These are phyloP conservation scores for Noctua comes DNA, from an alignment of 2,888 invertebrate genomes.

Conservation along the genomic window DNA sequence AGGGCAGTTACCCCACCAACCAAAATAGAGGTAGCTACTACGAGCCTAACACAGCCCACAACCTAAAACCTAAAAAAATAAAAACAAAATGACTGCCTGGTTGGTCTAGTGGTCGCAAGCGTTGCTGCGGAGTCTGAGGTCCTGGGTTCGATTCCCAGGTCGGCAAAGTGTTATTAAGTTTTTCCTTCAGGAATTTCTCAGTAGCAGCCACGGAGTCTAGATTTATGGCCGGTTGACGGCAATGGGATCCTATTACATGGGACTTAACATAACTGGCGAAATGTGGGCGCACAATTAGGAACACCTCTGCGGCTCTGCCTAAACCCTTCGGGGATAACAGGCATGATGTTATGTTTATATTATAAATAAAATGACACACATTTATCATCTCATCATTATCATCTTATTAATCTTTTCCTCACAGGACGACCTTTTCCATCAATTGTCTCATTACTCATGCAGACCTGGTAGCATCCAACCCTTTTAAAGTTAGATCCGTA, in stretches of 20 bases:
- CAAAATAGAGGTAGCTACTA: background rate
- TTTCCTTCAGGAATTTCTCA: too few species aligned
- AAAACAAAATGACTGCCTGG: background rate
- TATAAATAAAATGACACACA: background rate
- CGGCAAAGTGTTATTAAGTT: too few species aligned
- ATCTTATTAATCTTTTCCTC: constrained; percentile 7
- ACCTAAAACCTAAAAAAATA: background rate
- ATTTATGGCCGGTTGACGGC: too few species aligned
- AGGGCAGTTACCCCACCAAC: background rate
- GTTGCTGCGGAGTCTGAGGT: too few species aligned
- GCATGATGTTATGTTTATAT: background rate
- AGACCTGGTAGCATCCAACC: constrained; percentile 5
- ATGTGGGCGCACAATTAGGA: background rate
- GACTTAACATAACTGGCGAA: background rate
- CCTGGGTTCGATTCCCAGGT: too few species aligned
- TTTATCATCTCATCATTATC: too few species aligned
- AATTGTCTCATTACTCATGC: constrained; percentile 26
- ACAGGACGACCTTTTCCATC: constrained; percentile 24
- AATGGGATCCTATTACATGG: background rate
- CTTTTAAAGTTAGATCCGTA: background rate
- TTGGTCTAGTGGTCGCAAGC: too few species aligned
- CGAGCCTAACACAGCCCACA: background rate
- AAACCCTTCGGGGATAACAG: background rate
- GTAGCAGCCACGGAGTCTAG: too few species aligned
- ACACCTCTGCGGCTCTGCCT: background rate